Evolutionary conservation across 2,113 vertebrate genomes (phyloP).

Genomic region (Gymnarchus niloticus): DNA sequence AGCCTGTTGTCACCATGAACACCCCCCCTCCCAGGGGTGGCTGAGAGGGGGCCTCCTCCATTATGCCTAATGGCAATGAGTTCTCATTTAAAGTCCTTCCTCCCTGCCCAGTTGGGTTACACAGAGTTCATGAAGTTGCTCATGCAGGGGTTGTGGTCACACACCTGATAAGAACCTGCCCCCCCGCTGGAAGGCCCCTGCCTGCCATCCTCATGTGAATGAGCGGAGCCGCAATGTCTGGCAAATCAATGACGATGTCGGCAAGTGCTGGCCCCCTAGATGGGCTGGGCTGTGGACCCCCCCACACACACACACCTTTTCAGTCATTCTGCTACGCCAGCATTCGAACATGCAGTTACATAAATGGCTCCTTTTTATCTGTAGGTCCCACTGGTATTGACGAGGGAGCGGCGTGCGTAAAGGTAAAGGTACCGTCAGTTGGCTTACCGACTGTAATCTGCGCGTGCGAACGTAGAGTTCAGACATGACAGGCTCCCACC

Average conservation of each 20-base stretch:
- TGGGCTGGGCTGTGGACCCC: background rate
- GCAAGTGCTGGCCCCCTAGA: background rate
- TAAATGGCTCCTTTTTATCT: background rate
- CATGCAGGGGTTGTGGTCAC: background rate
- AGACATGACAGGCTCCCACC: constrained; percentile 45
- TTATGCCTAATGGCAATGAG: background rate
- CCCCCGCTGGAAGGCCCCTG: background rate
- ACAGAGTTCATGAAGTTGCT: background rate
- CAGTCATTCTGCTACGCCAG: background rate
- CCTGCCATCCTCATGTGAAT: background rate
- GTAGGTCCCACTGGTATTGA: background rate
- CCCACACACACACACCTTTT: background rate
- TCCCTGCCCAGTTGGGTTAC: background rate
- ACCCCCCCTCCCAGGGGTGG: background rate
- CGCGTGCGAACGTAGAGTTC: constrained; percentile 58
- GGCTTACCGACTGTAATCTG: constrained; percentile 59
- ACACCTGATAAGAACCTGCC: background rate
- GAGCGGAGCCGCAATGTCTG: background rate
- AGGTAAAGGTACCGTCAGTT: constrained; percentile 50
- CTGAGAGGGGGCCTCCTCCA: background rate
- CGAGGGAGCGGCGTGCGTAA: constrained; percentile 19
- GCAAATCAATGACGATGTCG: background rate
- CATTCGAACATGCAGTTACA: background rate
- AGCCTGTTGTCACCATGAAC: background rate
- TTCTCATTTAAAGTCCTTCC: background rate